Conservation (phyloP, 1,140 invertebrate species). For the Brachionus asplanchnoidis region DNA sequence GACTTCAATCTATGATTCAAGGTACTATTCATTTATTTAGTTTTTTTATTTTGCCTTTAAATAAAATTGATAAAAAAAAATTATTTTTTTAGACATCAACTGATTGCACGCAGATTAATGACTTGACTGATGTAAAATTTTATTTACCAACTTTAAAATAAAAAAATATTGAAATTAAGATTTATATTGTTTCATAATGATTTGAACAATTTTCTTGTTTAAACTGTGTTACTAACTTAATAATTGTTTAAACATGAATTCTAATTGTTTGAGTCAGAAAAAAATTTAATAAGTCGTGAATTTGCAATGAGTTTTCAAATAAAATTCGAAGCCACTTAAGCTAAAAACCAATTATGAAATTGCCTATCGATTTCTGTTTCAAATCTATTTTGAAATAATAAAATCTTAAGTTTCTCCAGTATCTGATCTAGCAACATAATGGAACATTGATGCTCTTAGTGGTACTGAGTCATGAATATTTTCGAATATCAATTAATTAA, state of each 20-base stretch:
- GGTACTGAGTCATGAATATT: background rate
- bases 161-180: background rate
- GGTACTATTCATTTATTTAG: no score
- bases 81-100: no score
- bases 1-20: no score
- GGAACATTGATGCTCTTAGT: background rate
- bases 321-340: background rate
- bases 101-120: no score
- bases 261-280: background rate
- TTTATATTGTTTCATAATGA: background rate
- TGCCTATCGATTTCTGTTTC: background rate
- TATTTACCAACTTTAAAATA: no score
- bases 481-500: background rate
- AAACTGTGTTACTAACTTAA: background rate
- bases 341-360: background rate
- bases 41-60: no score
- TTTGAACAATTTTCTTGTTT: background rate
- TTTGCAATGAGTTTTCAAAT: background rate
- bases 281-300: background rate
- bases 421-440: background rate
- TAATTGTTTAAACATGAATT: background rate
- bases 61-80: no score
- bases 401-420: background rate
- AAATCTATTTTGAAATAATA: background rate
- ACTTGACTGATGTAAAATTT: no score